These are phyloP conservation scores for Galerucella pusilla DNA, from an alignment of 2,888 invertebrate genomes.

Conservation along the genomic window DNA sequence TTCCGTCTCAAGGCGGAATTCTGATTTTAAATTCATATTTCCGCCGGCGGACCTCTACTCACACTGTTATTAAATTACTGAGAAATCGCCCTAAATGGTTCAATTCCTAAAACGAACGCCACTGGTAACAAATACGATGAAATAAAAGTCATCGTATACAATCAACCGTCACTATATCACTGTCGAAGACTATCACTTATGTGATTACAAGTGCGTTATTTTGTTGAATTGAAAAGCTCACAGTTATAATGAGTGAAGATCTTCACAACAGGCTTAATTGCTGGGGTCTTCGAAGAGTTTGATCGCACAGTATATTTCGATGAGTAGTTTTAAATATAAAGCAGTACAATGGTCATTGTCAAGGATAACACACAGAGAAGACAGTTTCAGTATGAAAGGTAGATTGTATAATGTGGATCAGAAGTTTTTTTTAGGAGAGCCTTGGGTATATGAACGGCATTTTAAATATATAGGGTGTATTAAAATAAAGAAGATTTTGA, in stretches of 20 bases:
- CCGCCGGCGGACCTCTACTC: too few relatives aligned
- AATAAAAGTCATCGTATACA: conserved; percentile 29
- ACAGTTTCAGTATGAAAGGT: conserved; percentile 45
- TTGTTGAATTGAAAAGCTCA: conserved; percentile 40
- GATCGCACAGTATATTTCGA: conserved; percentile 50
- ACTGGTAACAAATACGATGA: neutral
- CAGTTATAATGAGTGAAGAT: conserved; percentile 38
- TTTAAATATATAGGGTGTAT: too few relatives aligned
- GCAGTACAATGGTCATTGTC: conserved; percentile 57
- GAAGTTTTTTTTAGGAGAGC: too few relatives aligned
- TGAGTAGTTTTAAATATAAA: conserved; percentile 59
- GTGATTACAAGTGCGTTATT: conserved; percentile 36
- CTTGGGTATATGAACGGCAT: too few relatives aligned
- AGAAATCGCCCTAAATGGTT: neutral
- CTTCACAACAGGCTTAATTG: conserved; percentile 54
- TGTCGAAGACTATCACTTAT: conserved; percentile 33
- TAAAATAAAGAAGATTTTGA: too few relatives aligned
- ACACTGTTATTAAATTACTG: too few relatives aligned
- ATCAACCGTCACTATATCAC: conserved; percentile 36
- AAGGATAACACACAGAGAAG: conserved; percentile 44
- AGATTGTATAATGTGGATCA: neutral
- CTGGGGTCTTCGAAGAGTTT: conserved; percentile 50
- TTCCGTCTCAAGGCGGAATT: too few relatives aligned
- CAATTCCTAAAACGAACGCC: neutral
- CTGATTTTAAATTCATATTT: too few relatives aligned